Base-by-base conservation (phyloP, 2,888 invertebrate species). In the Cyclophora punctaria region DNA sequence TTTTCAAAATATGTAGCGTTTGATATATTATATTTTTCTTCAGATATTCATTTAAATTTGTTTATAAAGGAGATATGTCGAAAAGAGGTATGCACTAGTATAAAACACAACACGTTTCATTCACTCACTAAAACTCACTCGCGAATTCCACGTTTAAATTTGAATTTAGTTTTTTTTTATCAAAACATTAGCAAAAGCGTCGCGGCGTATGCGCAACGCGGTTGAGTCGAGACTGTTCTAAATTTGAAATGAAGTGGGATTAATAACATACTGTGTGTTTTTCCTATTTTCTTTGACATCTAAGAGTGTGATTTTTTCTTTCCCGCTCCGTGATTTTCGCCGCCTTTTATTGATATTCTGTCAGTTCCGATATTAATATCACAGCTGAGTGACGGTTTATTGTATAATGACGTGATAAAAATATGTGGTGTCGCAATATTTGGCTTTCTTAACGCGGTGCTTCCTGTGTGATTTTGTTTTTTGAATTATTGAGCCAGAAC, bases 241-340 rank as follows among this genome's bases (percentile, higher is more conserved):
- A 81, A 81, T 85, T 85, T 79, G 81, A 81, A 79, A 76, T 79
- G 78, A 80, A 83, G 83, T 81, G 83, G 78, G 72, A 79, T 82
- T 85, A 83, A 82, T 82, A 84, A 83, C 80, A 83, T 81, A 77
- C 34, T 4, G 33, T 44, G 33, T 20, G 34, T 74, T 85, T 87
- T 83, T 77, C 80, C 75, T 71, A 76, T 78, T 80, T 85, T 82
- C 69, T 64, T 73, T 74, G 78, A 78, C 77, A 79, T 71, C 70
- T 51, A 20, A 81, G 81, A 82, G 55, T 82, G 80, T 79, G 58
- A 57, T 69, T 70, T 73, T 70, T 74, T 73, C 73, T 68, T 64
- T 63, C 59, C 51, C 55, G 53, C 43, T 44, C 53, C 52, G 49
- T 48, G 44, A 52, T 55, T 59, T 62, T 56, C 50, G 52, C 56